Base-by-base conservation (phyloP, 2,888 invertebrate genomes). In the Philopedon plagiatum region DNA sequence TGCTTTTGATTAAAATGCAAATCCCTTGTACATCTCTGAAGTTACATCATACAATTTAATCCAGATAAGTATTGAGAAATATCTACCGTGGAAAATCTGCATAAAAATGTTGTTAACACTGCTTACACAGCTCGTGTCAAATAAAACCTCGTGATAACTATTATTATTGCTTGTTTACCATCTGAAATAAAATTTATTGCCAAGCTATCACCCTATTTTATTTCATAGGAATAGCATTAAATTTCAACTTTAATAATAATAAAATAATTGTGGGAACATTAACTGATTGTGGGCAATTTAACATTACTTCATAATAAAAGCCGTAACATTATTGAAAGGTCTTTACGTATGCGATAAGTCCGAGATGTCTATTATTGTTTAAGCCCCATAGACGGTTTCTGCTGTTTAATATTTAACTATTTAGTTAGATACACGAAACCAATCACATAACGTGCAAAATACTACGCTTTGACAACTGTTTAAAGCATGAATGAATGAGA, bases 241-340 rank as follows among this genome's bases (percentile, higher is more conserved):
- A 54, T 29, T 29, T 29, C 18, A 46, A 54, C 29, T 21, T 54
- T 54, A 54, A 23, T 29, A 29, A 29, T 29, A 9, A 23, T 29
- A 29, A 29, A 15, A 9, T 54, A 54, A 54, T 54, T 29, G 51
- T 29, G 51, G 29, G 51, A 54, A 54, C 21, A 46, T 21, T 46
- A n/a, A 15, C 46, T 23, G 9, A 23, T 21, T 23, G 11, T 46
- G 21, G n/a, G 46, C n/a, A 46, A 46, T 46, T 46, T 46, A 23
- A 19, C 5, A 23, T 46, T 23, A 11, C 46, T 46, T 46, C 23
- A 46, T 21, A 46, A 23, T 21, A n/a, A 18, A 13, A 39, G 39
- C 15, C 39, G 15, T 15, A 15, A 4, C 11, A 39, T 13, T 39
- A 15, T 39, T 39, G 15, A 39, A 39, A 39, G 39, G 39, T 39